A percentile compares a stretch with the other conserved stretches of the same genome.
These are phyloP conservation scores for Chelon labrosus DNA, from an alignment of 2,797 vertebrate species.

Conservation along the genomic window DNA sequence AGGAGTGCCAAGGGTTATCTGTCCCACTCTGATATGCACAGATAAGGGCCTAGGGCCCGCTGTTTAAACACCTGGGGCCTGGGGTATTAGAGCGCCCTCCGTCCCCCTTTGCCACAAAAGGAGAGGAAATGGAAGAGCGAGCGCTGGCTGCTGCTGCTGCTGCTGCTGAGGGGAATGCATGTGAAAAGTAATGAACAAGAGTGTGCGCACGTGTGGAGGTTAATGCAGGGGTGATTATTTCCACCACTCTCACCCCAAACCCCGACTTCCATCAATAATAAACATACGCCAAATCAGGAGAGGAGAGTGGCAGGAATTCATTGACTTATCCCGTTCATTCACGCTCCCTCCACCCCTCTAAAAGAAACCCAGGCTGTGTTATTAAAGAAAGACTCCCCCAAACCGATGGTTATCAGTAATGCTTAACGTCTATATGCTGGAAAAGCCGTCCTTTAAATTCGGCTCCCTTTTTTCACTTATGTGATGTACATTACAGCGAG, in stretches of 20 bases:
- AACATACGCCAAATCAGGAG: conserved; percentile 7
- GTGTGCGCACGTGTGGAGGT: conserved; percentile 56
- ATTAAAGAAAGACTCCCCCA: conserved; percentile 39
- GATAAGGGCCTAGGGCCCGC: conserved; percentile 82
- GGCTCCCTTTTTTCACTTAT: conserved; percentile 72
- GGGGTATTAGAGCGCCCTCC: conserved; percentile 69
- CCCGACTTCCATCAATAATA: conserved; percentile 35
- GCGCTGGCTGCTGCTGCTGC: conserved; percentile 53
- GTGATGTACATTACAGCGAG: conserved; percentile 79
- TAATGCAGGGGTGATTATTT: conserved; percentile 58
- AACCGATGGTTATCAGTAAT: conserved; percentile 64
- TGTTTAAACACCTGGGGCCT: conserved; percentile 80
- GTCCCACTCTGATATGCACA: conserved; percentile 83
- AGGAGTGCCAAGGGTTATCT: conserved; percentile 89
- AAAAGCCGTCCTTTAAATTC: conserved; percentile 60
- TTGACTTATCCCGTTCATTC: conserved; percentile 31
- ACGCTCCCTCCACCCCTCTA: background rate
- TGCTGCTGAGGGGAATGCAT: conserved; percentile 41
- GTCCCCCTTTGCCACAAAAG: conserved; percentile 69
- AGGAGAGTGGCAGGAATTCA: conserved; percentile 14
- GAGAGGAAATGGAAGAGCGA: conserved; percentile 74
- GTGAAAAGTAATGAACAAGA: conserved; percentile 61
- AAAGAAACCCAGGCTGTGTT: conserved; percentile 15
- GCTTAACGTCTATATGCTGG: conserved; percentile 69
- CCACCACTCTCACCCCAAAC: conserved; percentile 7